phyloP scores from a whole-genome alignment of 2,797 vertebrate species.

The Gadopsis bispinosus region DNA sequence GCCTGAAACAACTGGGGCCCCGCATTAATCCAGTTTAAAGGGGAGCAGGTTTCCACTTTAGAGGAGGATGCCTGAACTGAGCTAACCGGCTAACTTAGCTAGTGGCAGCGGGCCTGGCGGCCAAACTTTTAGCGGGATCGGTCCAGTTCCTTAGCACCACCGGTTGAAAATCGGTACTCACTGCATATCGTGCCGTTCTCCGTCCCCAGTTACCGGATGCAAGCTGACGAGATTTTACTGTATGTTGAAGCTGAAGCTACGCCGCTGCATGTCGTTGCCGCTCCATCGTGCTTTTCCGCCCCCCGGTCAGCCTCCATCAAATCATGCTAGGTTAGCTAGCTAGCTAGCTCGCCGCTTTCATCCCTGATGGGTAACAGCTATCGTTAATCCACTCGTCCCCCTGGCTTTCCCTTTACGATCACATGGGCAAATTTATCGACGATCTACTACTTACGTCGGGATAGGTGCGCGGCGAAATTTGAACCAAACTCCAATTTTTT shows the following conservation, averaged over 20 bases:
- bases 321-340: constrained; percentile 18
- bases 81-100: constrained; percentile 61
- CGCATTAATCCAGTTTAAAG: neutral
- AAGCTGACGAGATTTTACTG: neutral
- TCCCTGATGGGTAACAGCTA: neutral
- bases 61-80: neutral
- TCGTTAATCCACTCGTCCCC: constrained; percentile 38
- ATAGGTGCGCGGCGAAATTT: neutral
- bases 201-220: constrained; percentile 15
- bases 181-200: constrained; percentile 71
- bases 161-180: constrained; percentile 56
- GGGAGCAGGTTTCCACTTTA: neutral
- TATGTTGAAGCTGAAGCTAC: constrained; percentile 16
- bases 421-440: neutral
- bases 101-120: constrained; percentile 34
- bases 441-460: neutral
- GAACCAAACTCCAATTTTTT: neutral
- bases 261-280: neutral
- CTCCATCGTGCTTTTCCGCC: constrained; percentile 55
- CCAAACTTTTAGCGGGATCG: constrained; percentile 56
- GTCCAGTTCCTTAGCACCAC: neutral
- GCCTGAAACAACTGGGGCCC: neutral
- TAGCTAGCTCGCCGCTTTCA: constrained; percentile 36
- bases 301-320: constrained; percentile 44
- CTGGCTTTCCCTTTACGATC: constrained; percentile 8